Conservation (phyloP, 2,113 vertebrate genomes). For the Syngnathus typhle region DNA sequence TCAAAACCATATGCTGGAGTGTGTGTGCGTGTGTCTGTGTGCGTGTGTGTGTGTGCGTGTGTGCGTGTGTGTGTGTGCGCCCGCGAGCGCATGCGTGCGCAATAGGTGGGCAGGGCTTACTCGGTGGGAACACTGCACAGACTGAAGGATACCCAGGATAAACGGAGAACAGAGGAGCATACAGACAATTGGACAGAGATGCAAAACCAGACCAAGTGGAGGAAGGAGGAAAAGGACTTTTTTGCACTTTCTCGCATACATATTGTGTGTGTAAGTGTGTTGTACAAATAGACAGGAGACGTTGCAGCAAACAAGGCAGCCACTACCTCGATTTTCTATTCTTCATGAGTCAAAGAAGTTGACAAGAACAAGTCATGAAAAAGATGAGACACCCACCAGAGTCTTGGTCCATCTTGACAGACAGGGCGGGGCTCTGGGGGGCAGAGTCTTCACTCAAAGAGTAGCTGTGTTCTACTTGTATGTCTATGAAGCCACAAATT, state of each 20-base stretch:
- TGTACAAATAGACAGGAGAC: neutral
- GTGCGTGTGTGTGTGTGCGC: constrained; percentile 29
- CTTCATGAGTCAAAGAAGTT: neutral
- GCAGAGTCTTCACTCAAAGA: constrained; percentile 94
- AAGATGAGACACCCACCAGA: constrained; percentile 68
- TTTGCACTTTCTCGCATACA: neutral
- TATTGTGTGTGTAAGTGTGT: neutral
- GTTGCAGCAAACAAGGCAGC: neutral
- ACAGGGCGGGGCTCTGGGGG: constrained; percentile 92
- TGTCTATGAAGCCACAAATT: constrained; percentile 70
- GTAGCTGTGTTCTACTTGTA: constrained; percentile 98
- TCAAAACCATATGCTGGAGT: constrained; percentile 64
- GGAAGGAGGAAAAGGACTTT: neutral
- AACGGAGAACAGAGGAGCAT: constrained; percentile 40
- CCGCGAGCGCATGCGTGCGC: constrained; percentile 25
- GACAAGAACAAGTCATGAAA: neutral
- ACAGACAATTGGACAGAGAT: constrained; percentile 13
- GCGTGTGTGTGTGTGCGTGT: constrained; percentile 36
- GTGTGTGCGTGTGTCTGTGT: constrained; percentile 27
- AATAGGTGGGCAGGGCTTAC: constrained; percentile 65
- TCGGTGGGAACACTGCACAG: constrained; percentile 59
- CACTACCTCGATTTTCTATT: neutral
- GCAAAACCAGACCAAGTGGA: neutral
- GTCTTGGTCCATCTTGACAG: constrained; percentile 90
- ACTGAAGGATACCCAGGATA: constrained; percentile 61